phyloP scores from a whole-genome alignment of 2,797 vertebrate genomes.

The Limosa lapponica region DNA sequence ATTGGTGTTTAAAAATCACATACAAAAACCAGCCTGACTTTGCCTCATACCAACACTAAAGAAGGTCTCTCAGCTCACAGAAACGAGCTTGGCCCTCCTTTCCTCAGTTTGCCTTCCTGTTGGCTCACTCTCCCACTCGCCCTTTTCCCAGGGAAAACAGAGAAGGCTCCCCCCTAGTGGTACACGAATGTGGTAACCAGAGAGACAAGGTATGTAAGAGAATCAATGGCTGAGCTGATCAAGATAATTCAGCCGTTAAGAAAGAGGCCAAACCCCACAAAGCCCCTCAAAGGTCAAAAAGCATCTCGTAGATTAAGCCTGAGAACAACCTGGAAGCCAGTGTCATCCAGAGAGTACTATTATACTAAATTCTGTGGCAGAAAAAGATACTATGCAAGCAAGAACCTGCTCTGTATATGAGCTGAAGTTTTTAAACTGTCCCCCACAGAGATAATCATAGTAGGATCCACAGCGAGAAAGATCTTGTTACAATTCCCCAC shows the following conservation, averaged over 20 bases:
- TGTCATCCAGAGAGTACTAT: not conserved
- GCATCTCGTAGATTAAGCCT: not conserved
- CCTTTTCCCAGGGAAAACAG: not conserved
- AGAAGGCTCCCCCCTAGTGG: not conserved
- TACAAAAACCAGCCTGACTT: not conserved
- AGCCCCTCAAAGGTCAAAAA: not conserved
- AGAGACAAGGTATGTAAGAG: not conserved
- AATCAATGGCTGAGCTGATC: not conserved
- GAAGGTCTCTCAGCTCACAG: not conserved
- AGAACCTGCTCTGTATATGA: not conserved
- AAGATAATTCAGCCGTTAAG: not conserved
- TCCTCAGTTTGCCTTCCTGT: not conserved
- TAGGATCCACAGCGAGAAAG: not conserved
- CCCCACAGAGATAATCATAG: constrained; percentile 9
- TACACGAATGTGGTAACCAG: not conserved
- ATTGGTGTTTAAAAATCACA: not conserved
- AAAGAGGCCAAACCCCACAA: not conserved
- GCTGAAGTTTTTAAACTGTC: not conserved
- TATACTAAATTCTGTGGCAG: not conserved
- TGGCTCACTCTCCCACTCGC: not conserved
- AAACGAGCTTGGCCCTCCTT: not conserved
- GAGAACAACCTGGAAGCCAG: not conserved
- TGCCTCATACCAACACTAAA: not conserved
- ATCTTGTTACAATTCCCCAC: not conserved
- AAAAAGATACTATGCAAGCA: not conserved